phyloP scores from a whole-genome alignment of 2,888 invertebrate genomes.

The Panzeria rudis region DNA sequence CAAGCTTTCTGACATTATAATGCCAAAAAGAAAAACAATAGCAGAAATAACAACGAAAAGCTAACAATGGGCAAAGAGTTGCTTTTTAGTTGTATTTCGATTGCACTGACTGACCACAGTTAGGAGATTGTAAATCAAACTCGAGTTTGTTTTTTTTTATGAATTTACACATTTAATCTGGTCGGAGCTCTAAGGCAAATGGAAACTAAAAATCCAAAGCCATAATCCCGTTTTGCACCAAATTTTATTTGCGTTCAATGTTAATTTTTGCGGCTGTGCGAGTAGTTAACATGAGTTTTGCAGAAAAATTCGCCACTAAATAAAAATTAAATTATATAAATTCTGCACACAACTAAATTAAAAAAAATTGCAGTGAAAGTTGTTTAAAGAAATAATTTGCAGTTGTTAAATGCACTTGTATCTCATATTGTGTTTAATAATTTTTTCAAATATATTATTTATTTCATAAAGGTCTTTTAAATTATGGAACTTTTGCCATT shows the following conservation, averaged over 20 bases:
- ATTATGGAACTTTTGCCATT: neutral
- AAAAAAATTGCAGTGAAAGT: slow-evolving; percentile 66
- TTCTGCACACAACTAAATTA: slow-evolving; percentile 44
- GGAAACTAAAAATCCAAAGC: slow-evolving; percentile 21
- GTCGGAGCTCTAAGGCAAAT: slow-evolving; percentile 24
- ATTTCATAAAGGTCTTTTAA: neutral
- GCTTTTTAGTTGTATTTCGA: neutral
- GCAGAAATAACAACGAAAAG: neutral
- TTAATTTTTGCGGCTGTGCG: slow-evolving; percentile 30
- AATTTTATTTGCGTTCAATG: slow-evolving; percentile 33
- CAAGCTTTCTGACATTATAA: slow-evolving; percentile 81
- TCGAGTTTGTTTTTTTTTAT: slow-evolving; percentile 29
- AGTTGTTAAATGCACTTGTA: slow-evolving; percentile 38
- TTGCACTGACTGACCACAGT: neutral
- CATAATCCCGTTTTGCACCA: slow-evolving; percentile 67
- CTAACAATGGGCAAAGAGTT: neutral
- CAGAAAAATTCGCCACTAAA: slow-evolving; percentile 29
- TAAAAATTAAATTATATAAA: slow-evolving; percentile 48
- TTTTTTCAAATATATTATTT: neutral
- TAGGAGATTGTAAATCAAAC: slow-evolving; percentile 29
- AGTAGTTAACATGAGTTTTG: slow-evolving; percentile 21
- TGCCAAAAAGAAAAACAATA: neutral
- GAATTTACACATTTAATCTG: slow-evolving; percentile 14
- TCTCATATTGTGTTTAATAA: neutral
- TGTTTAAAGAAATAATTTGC: slow-evolving; percentile 51